Conservation (phyloP, 1,140 invertebrate genomes). For the Solenopsis invicta region DNA sequence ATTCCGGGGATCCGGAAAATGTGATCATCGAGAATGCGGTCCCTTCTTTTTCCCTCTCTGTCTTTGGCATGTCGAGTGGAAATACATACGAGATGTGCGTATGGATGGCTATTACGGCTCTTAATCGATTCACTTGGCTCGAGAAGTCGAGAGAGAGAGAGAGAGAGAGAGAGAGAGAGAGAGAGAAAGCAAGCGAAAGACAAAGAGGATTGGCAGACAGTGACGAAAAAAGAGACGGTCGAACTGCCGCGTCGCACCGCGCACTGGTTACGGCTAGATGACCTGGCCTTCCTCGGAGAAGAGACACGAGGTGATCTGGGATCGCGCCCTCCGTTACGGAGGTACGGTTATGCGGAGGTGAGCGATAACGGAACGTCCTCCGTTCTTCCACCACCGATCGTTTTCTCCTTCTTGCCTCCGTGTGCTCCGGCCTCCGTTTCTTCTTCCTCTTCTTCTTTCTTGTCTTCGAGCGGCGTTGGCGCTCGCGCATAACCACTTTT, state of each 20-base stretch:
- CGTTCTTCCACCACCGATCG: constrained; percentile 67
- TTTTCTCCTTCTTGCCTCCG: constrained; percentile 57
- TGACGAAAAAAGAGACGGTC: constrained; percentile 72
- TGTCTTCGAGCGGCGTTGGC: constrained; percentile 35
- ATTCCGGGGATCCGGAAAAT: constrained; percentile 54
- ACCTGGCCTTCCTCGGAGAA: constrained; percentile 77
- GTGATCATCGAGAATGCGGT: constrained; percentile 45
- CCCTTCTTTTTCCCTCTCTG: neutral
- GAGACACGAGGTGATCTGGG: constrained; percentile 81
- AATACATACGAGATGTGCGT: constrained; percentile 24
- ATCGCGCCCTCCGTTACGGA: constrained; percentile 82
- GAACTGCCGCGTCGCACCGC: constrained; percentile 28
- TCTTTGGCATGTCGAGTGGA: neutral
- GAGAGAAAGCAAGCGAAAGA: neutral
- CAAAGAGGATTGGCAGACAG: constrained; percentile 37
- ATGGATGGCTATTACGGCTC: constrained; percentile 43
- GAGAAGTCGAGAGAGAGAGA: neutral
- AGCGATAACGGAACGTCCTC: constrained; percentile 82
- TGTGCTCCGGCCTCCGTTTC: neutral
- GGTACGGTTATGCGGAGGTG: constrained; percentile 82
- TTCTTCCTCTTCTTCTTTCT: constrained; percentile 60
- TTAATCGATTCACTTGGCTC: constrained; percentile 53
- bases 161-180: no score
- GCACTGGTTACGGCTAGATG: constrained; percentile 77
- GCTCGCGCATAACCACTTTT: constrained; percentile 67